Evolutionary conservation across 2,113 vertebrate species (phyloP).

Genomic region (Larimichthys crocea): DNA sequence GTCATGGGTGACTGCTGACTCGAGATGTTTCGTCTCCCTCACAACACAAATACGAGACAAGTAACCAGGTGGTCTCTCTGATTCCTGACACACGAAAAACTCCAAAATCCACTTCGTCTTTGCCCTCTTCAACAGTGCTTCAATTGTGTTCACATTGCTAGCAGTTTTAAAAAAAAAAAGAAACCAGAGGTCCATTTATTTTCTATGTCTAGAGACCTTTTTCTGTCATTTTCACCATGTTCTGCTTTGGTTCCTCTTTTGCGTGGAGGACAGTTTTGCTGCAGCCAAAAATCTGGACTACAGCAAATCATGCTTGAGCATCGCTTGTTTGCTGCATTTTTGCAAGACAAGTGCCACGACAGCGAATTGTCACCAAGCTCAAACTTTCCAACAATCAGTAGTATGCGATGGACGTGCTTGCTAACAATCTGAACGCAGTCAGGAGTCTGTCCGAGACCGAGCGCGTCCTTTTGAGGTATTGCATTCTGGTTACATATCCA

Average conservation of each 20-base stretch:
- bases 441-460: constrained; percentile 25
- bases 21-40: constrained; percentile 8
- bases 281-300: constrained; percentile 13
- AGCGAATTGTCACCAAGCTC: constrained; percentile 13
- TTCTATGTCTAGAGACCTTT: background rate
- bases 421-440: constrained; percentile 37
- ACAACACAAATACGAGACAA: constrained; percentile 17
- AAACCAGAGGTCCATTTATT: constrained; percentile 47
- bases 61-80: constrained; percentile 13
- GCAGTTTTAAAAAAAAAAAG: constrained; percentile 41
- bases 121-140: constrained; percentile 15
- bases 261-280: background rate
- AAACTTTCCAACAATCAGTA: constrained; percentile 6
- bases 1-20: constrained; percentile 21
- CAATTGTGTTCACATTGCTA: constrained; percentile 51
- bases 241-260: constrained; percentile 30
- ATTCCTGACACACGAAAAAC: constrained; percentile 23
- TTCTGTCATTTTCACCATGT: constrained; percentile 20
- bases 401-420: constrained; percentile 28
- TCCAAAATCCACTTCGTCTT: constrained; percentile 6
- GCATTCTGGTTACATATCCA: constrained; percentile 91
- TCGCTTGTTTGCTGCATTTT: background rate
- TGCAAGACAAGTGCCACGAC: constrained; percentile 3
- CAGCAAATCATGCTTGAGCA: constrained; percentile 35
- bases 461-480: constrained; percentile 50